A percentile compares a stretch with the other conserved stretches of the same genome.
These are phyloP conservation scores for Epirrhoe alternata DNA, from an alignment of 2,888 invertebrate species.

Conservation along the genomic window DNA sequence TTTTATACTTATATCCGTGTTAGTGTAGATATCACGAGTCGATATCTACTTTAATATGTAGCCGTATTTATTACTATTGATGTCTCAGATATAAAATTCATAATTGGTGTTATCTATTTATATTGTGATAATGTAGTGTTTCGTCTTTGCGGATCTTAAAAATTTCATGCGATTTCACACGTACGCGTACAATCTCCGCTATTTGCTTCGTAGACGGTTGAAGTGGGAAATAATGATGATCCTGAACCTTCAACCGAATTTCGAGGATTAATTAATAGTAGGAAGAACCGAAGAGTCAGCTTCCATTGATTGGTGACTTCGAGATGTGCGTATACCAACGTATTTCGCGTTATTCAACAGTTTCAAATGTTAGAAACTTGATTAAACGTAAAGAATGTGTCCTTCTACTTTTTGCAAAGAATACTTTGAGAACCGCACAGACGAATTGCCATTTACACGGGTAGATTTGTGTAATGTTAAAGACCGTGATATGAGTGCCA, in stretches of 20 bases:
- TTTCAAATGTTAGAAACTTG: background rate
- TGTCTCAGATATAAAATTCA: slow-evolving; percentile 58
- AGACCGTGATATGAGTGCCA: slow-evolving; percentile 78
- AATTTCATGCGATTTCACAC: slow-evolving; percentile 10
- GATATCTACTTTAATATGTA: slow-evolving; percentile 77
- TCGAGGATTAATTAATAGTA: background rate
- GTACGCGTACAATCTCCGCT: background rate
- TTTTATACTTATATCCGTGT: slow-evolving; percentile 81
- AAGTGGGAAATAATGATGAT: no score
- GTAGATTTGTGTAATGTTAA: slow-evolving; percentile 61
- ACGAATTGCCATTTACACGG: slow-evolving; percentile 69
- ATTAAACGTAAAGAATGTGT: slow-evolving; percentile 4
- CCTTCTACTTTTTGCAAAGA: slow-evolving; percentile 3
- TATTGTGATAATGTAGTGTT: slow-evolving; percentile 53
- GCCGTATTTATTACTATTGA: slow-evolving; percentile 64
- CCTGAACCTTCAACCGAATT: no score
- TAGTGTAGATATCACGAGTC: slow-evolving; percentile 72
- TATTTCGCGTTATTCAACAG: background rate
- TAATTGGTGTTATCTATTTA: slow-evolving; percentile 56
- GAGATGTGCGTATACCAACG: background rate
- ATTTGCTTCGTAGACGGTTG: no score
- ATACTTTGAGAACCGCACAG: slow-evolving; percentile 29
- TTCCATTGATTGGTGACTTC: slow-evolving; percentile 3
- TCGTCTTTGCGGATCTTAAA: slow-evolving; percentile 39
- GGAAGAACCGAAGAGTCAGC: background rate